Percentiles rank a stretch among this genome's conserved stretches.
Conservation (phyloP, 2,797 vertebrate genomes). For the Lerista edwardsae region DNA sequence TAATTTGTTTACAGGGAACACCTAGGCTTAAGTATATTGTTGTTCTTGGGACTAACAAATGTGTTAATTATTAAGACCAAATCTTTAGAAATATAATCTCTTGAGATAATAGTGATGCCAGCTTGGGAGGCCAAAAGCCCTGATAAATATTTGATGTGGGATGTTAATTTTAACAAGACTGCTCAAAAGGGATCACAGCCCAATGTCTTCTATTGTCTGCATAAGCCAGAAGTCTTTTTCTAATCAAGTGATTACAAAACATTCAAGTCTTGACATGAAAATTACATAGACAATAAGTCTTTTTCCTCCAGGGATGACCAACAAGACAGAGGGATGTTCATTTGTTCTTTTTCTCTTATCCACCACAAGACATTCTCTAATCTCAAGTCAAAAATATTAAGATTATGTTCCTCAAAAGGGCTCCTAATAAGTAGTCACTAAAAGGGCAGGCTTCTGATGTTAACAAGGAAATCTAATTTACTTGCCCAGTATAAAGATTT, state of each 20-base stretch:
- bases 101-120: neutral
- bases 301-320: constrained; percentile 69
- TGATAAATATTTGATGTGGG: neutral
- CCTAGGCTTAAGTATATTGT: neutral
- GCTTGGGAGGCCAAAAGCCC: neutral
- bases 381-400: constrained; percentile 81
- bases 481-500: constrained; percentile 74
- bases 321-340: constrained; percentile 72
- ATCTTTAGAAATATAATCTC: neutral
- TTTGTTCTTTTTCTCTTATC: constrained; percentile 73
- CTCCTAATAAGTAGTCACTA: constrained; percentile 59
- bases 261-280: constrained; percentile 78
- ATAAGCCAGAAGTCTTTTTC: constrained; percentile 41
- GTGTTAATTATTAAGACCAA: neutral
- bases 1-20: neutral
- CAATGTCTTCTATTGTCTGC: constrained; percentile 12
- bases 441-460: constrained; percentile 67
- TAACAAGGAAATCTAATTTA: constrained; percentile 88
- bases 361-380: constrained; percentile 79
- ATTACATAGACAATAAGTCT: constrained; percentile 72
- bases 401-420: constrained; percentile 68
- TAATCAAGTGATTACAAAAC: constrained; percentile 82
- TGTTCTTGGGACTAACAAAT: neutral
- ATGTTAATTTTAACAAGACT: neutral
- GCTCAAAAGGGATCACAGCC: neutral